A percentile compares a stretch with the other conserved stretches of the same genome.
Conservation (phyloP, 2,888 invertebrate species). For the Hipparchia sbordonii region DNA sequence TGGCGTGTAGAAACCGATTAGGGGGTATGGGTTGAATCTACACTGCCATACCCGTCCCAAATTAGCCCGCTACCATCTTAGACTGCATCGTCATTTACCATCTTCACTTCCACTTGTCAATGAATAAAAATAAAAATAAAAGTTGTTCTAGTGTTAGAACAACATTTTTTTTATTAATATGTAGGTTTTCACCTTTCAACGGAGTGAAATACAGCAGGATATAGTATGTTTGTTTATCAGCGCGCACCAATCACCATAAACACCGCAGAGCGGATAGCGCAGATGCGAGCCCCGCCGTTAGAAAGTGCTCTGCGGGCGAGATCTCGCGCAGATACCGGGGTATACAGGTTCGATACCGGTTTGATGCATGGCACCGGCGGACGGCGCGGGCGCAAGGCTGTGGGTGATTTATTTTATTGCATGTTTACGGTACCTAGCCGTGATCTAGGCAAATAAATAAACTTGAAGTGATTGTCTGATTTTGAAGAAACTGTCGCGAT, state of each 20-base stretch:
- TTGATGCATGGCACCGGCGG: not conserved
- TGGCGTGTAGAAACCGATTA: too few relatives aligned
- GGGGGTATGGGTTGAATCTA: too few relatives aligned
- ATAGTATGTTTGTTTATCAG: not conserved
- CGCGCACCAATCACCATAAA: not conserved
- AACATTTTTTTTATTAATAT: not conserved
- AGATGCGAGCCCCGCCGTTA: not conserved
- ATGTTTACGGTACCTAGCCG: not conserved
- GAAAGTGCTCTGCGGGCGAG: not conserved
- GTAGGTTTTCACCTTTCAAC: not conserved
- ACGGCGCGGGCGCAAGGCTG: not conserved
- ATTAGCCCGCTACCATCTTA: too few relatives aligned
- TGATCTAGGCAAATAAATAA: too few relatives aligned
- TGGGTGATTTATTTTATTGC: not conserved
- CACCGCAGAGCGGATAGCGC: not conserved
- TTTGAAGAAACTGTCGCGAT: too few relatives aligned
- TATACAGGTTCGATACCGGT: constrained; percentile 2
- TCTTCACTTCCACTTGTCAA: not conserved
- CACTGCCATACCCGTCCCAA: too few relatives aligned
- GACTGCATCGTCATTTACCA: too few relatives aligned
- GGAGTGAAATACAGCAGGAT: not conserved
- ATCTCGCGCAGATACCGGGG: not conserved
- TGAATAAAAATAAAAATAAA: too few relatives aligned
- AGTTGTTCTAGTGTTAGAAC: too few relatives aligned
- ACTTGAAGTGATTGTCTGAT: too few relatives aligned